Conservation (phyloP, 1,140 invertebrate species). For the Frieseomelitta varia region DNA sequence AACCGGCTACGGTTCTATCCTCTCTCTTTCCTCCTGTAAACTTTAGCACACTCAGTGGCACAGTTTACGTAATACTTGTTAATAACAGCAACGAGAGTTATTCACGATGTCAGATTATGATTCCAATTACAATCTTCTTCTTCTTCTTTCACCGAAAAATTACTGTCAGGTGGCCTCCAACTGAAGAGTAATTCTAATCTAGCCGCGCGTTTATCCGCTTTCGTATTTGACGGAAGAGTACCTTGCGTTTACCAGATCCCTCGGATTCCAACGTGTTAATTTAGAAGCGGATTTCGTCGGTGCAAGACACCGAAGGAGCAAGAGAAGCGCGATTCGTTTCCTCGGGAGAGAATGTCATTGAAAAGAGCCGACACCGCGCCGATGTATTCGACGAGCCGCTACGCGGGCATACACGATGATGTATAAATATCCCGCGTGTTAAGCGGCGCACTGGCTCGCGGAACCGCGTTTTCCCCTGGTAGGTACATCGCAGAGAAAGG, state of each 20-base stretch:
- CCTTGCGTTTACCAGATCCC: conserved; percentile 9
- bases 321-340: not conserved
- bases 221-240: not conserved
- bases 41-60: not conserved
- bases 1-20: not conserved
- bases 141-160: not conserved
- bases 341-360: conserved; percentile 7
- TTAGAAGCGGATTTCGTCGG: not conserved
- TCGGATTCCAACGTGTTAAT: conserved; percentile 15
- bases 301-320: not conserved
- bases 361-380: not conserved
- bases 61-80: not conserved
- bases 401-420: conserved; percentile 33
- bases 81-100: not conserved
- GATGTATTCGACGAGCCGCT: not conserved
- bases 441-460: not conserved
- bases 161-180: not conserved
- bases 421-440: conserved; percentile 43
- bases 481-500: conserved; percentile 51
- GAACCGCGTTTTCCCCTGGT: conserved; percentile 31
- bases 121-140: not conserved
- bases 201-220: not conserved
- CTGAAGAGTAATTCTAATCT: no score
- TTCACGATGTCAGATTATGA: not conserved
- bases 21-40: not conserved